Evolutionary conservation across 1,140 invertebrate species (phyloP).

Genomic region (Diuraphis noxia): DNA sequence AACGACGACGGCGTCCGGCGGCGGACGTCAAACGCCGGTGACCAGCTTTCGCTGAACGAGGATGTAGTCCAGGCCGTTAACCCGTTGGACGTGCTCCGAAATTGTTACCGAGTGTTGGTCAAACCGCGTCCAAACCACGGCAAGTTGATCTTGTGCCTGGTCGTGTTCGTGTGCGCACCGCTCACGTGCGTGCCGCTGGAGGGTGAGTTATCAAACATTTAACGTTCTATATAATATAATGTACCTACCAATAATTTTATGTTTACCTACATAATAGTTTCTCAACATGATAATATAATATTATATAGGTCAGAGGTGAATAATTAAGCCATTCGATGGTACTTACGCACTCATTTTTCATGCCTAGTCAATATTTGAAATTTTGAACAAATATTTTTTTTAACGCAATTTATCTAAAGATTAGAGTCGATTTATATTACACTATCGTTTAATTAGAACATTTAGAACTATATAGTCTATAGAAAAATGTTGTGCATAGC

Average conservation of each 20-base stretch:
- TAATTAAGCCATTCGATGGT: too few species aligned
- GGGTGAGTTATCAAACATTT: background rate
- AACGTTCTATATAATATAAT: background rate
- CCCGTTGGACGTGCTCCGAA: background rate
- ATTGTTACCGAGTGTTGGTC: slow-evolving; percentile 22
- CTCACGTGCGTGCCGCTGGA: slow-evolving; percentile 2
- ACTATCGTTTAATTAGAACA: too few species aligned
- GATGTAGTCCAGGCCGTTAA: background rate
- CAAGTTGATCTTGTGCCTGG: background rate
- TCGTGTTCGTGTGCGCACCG: background rate
- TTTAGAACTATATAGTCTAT: too few species aligned
- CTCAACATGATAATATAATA: background rate
- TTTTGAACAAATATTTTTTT: too few species aligned
- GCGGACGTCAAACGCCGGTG: too few species aligned
- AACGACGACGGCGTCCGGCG: background rate
- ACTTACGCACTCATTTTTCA: too few species aligned
- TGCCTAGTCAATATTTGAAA: too few species aligned
- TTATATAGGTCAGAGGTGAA: too few species aligned
- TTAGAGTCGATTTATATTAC: too few species aligned
- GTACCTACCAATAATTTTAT: background rate
- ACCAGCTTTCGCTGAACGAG: background rate
- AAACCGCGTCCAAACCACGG: background rate
- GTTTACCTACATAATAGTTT: background rate
- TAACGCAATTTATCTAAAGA: too few species aligned
- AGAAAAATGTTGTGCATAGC: too few species aligned